Base-by-base conservation (phyloP, 2,888 invertebrate genomes). In the Himalopsyche kuldschensis region DNA sequence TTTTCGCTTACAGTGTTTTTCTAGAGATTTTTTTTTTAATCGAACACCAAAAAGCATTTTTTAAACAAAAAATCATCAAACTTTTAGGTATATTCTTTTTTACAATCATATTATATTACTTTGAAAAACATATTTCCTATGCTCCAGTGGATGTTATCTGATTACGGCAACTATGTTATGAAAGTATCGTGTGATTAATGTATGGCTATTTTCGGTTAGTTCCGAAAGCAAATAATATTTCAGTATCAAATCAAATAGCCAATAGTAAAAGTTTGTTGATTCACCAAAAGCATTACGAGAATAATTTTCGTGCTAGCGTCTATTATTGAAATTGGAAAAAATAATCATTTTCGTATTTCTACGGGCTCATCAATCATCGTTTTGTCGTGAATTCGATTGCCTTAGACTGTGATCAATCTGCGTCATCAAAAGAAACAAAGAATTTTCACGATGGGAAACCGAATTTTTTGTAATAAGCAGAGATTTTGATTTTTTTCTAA, bases 271-370 rank as follows among this genome's bases (percentile, higher is more conserved):
- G 27, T 69, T 69, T 27, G 15, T 69, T 69, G 69, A 69, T 69
- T 69, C 27, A 27, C 27, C 69, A n/a, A 69, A 69, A 27, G 30
- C 69, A 69, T 69, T 69, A 27, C 69, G 27, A 69, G 27, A 69
- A 69, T 27, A 27, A 69, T 69, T 69, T 69, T 69, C 27, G 69
- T 69, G 69, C 69, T 69, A 27, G 20, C 69, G 69, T 69, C 69
- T 69, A 69, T 69, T 69, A 69, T 69, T 69, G 69, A 69, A 69
- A 69, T 69, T 69, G 69, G 69, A 69, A 69, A 55, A 69, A 69
- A 69, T 69, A 69, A 69, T 69, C 69, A 69, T 69, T 69, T 69
- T 69, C 69, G 69, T 69, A 69, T 69, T 69, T 69, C 69, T 69
- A 69, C 27, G 69, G 69, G 27, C 69, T 69, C 69, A 69, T 69